phyloP scores from a whole-genome alignment of 1,140 invertebrate genomes.

The Drosophila leontia region DNA sequence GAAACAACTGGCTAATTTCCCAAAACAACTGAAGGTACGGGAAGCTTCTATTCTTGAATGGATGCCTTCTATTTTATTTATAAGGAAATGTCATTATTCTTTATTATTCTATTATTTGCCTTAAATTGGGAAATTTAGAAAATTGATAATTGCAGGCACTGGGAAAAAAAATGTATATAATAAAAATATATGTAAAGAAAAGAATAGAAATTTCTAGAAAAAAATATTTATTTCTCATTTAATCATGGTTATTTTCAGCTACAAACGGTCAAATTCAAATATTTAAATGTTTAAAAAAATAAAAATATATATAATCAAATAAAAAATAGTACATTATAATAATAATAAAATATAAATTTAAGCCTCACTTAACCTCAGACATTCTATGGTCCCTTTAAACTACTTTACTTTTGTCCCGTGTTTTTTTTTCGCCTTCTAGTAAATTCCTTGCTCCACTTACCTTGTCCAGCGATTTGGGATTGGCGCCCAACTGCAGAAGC shows the following conservation, averaged over 20 bases:
- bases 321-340: too few species aligned
- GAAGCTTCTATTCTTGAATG: background rate
- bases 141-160: conserved; percentile 1
- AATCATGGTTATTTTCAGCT: background rate
- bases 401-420: too few species aligned
- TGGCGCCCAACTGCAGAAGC: conserved; percentile 93
- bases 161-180: background rate
- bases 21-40: background rate
- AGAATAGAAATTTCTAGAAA: background rate
- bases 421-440: background rate
- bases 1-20: conserved; percentile 34
- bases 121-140: background rate
- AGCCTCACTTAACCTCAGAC: background rate
- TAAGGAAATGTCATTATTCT: background rate
- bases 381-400: background rate
- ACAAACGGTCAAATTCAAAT: background rate
- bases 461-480: conserved; percentile 92
- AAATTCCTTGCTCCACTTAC: conserved; percentile 86
- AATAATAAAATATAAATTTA: background rate
- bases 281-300: background rate
- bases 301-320: too few species aligned
- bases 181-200: background rate
- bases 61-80: too few species aligned
- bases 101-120: background rate
- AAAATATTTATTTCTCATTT: background rate